Conservation (phyloP, 2,113 vertebrate genomes). For the Cheirogaleus medius region DNA sequence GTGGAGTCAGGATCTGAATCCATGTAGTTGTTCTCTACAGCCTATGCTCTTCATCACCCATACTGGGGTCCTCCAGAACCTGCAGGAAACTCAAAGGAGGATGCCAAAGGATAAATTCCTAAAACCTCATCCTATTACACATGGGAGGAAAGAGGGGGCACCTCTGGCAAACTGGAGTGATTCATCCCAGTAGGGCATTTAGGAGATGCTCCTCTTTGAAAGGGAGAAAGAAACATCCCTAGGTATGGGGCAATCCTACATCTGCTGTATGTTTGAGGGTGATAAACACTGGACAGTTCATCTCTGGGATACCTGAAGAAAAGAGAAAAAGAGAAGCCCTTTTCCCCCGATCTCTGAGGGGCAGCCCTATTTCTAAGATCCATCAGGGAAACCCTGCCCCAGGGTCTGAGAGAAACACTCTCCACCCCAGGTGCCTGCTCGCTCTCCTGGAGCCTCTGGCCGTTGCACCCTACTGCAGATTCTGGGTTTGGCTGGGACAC, state of each 20-base stretch:
- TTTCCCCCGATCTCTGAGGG: neutral
- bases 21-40: neutral
- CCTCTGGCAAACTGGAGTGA: neutral
- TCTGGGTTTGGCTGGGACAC: slow-evolving; percentile 75
- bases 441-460: slow-evolving; percentile 73
- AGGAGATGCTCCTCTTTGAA: neutral
- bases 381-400: neutral
- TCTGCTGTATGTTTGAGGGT: neutral
- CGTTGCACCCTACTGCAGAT: slow-evolving; percentile 52
- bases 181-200: neutral
- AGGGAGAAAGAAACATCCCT: neutral
- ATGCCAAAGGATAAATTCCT: neutral
- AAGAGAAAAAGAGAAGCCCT: neutral
- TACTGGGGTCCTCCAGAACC: neutral
- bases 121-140: neutral
- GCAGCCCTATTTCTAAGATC: neutral
- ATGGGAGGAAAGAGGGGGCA: neutral
- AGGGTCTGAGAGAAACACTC: neutral
- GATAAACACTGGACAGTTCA: neutral
- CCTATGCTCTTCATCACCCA: neutral
- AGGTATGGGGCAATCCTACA: neutral
- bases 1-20: neutral
- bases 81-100: neutral
- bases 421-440: slow-evolving; percentile 35
- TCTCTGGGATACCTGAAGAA: neutral